Conservation (phyloP, 2,888 invertebrate genomes). For the Teinopalpus imperialis region DNA sequence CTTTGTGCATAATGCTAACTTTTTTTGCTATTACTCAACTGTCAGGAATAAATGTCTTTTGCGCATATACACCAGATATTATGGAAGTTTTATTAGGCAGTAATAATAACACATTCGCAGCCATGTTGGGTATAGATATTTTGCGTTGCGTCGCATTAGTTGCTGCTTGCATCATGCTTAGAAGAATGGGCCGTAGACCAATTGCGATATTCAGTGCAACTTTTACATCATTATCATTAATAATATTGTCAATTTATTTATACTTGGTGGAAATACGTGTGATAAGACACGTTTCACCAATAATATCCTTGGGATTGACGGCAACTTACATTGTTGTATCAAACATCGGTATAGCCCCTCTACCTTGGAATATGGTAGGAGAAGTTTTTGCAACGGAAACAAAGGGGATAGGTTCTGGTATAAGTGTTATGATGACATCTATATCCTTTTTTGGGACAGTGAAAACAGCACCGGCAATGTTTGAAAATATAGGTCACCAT, state of each 20-base stretch:
- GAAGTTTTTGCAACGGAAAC: conserved; percentile 86
- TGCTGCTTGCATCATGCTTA: conserved; percentile 82
- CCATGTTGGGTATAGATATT: conserved; percentile 85
- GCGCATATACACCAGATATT: conserved; percentile 86
- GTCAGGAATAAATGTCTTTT: conserved; percentile 86
- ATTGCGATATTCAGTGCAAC: conserved; percentile 84
- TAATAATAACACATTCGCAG: conserved; percentile 78
- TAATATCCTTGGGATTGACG: conserved; percentile 74
- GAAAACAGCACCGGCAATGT: conserved; percentile 85
- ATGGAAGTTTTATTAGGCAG: conserved; percentile 82
- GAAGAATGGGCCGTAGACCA: conserved; percentile 82
- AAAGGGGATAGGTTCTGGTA: conserved; percentile 86
- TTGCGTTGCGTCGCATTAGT: conserved; percentile 83
- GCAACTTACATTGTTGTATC: conserved; percentile 82
- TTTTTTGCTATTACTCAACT: conserved; percentile 86
- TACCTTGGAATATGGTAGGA: conserved; percentile 89
- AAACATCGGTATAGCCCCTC: conserved; percentile 82
- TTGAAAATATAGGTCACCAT: conserved; percentile 76
- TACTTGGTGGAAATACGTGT: conserved; percentile 52
- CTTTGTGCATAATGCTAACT: conserved; percentile 82
- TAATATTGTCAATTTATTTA: conserved; percentile 75
- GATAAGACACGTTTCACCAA: conserved; percentile 51
- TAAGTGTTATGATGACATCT: conserved; percentile 85
- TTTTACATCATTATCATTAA: conserved; percentile 82
- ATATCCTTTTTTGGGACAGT: conserved; percentile 85